Percentiles rank a stretch among this genome's conserved stretches.
phyloP scores from a whole-genome alignment of 2,888 invertebrate species.

The Rhyacophila evoluta region DNA sequence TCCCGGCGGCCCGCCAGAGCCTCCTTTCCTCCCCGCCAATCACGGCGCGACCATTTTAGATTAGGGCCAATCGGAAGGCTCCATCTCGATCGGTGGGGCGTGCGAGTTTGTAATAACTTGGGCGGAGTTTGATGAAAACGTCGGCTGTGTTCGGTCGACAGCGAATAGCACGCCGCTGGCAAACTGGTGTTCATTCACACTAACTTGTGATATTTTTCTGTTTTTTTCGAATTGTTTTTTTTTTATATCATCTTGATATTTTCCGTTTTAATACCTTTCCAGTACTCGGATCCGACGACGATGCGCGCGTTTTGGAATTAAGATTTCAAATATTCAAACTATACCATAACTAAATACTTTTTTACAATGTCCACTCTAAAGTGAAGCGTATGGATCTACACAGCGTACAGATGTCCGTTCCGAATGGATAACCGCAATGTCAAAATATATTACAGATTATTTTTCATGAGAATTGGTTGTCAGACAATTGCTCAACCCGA shows the following conservation, averaged over 20 bases:
- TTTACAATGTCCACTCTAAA: no score
- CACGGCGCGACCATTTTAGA: slow-evolving; percentile 12
- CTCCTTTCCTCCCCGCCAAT: neutral
- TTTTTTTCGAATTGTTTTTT: neutral
- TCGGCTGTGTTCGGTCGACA: neutral
- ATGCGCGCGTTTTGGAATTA: neutral
- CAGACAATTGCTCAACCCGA: no score
- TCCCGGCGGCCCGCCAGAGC: neutral
- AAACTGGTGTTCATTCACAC: neutral
- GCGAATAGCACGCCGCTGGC: slow-evolving; percentile 16
- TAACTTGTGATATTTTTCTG: neutral
- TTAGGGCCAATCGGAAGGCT: neutral
- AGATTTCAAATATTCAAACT: no score
- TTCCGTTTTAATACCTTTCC: neutral
- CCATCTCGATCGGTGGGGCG: slow-evolving; percentile 10
- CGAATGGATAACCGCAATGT: no score
- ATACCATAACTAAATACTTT: no score
- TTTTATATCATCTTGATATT: neutral
- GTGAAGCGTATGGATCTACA: no score
- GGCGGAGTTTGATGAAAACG: neutral
- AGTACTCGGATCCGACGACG: neutral
- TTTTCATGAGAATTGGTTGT: no score
- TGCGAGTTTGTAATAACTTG: neutral
- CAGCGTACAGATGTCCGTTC: no score
- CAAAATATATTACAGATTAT: no score